Evolutionary conservation across 1,140 invertebrate genomes (phyloP), one percentile per base, ranked within the genome.

Genomic region (Dolichoris vasculosae): DNA sequence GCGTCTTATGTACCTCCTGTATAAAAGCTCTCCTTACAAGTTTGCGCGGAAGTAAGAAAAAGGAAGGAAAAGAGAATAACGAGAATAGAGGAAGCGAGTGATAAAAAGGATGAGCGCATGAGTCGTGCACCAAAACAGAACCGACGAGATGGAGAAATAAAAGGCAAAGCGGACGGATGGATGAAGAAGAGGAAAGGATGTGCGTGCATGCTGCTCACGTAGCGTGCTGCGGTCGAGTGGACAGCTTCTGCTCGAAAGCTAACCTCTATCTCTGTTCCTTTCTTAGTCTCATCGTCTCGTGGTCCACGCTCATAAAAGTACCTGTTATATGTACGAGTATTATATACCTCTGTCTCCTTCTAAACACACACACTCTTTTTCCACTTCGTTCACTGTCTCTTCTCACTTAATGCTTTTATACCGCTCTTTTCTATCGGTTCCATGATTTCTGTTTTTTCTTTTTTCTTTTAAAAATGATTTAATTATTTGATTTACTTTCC

Each of bases 121-220:
- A 26, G 43, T 8, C 38, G 64, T 40, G 86, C 85, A 79, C 78
- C 63, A 82, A 82, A 73, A 83, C 86, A 83, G 85, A 73, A 32
- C 23, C 30, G 43, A 30, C 40, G 75, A 46, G 46, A 48, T 26
- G 43, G 30, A 30, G 40, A 48, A n/a, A 7, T 17, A 32, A 30
- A 38, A n/a, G 89, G 88, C 15, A 17, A 6, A 6, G 13, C 6
- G 67, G 20, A n/a, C 0, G 67, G 32, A 11, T 4, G 20, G 40
- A 15, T 30, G 75, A 35, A 15, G 48, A 4, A 20, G 15, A 20
- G 46, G 13, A 9, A 46, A 89, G 88, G 88, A 91, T 90, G 90
- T 92, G 90, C 91, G 91, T 92, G 91, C 88, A 92, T 92, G 91
- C 91, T 78, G 89, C 90, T 91, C 91, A 92, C 92, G 92, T 92